phyloP scores from a whole-genome alignment of 2,113 vertebrate species.

The Sylvicapra grimmia region DNA sequence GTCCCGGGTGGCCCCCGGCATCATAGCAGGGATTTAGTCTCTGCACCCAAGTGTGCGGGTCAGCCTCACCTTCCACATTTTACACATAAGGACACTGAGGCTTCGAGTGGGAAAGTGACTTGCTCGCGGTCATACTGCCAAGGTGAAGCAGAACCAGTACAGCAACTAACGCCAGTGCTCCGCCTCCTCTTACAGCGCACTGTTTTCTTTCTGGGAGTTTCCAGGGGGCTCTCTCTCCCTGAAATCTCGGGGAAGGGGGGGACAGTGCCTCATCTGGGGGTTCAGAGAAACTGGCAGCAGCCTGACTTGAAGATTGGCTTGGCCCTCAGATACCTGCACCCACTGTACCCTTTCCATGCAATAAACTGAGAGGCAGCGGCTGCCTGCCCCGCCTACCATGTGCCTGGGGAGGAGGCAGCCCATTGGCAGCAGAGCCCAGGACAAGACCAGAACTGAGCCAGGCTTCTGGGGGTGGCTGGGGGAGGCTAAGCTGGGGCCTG shows the following conservation, averaged over 20 bases:
- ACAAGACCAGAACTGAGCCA: background rate
- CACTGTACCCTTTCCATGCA: background rate
- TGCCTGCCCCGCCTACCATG: background rate
- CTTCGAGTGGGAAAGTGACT: background rate
- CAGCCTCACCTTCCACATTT: background rate
- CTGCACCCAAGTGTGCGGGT: background rate
- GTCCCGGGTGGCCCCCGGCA: background rate
- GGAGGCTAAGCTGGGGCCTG: background rate
- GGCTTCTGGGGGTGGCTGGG: background rate
- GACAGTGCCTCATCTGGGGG: background rate
- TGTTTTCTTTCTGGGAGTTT: background rate
- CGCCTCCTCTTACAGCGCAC: background rate
- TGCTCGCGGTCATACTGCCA: background rate
- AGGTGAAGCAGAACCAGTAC: background rate
- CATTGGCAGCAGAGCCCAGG: background rate
- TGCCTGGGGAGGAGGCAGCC: background rate
- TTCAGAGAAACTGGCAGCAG: background rate
- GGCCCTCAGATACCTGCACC: background rate
- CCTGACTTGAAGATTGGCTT: background rate
- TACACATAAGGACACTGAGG: background rate
- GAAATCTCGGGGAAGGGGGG: background rate
- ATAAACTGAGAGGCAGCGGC: background rate
- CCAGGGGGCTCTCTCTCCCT: background rate
- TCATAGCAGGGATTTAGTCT: background rate
- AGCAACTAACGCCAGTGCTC: background rate